Evolutionary conservation across 2,888 invertebrate species (phyloP), one percentile per base, ranked within the genome.

Genomic region (Cacoxenus indagator): DNA sequence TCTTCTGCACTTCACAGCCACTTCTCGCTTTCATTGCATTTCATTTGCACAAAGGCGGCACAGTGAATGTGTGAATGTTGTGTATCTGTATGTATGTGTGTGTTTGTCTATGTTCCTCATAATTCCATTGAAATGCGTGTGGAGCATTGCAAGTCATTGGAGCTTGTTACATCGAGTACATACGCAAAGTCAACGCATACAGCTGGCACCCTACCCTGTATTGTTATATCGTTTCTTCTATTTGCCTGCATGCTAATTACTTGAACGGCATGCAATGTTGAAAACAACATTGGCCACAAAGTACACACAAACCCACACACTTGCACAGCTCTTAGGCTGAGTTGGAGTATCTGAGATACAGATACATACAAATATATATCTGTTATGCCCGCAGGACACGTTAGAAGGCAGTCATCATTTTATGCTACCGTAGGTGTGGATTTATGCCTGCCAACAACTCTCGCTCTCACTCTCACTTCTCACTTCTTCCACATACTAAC

Each of bases 221-320:
- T 19, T 4, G 61, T 26, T 45, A 59, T 22, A 55, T 43, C 67
- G 26, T 43, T 54, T 46, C 69, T 51, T 57, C 70, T 66, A 75
- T 72, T 67, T 72, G 67, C 73, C 70, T 75, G 79, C 83, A 74
- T 83, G 81, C 82, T 81, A 81, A 81, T 81, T 81, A 83, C 77
- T 66, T 24, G 26, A 37, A 55, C 17, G 11, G 27, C 27, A 55
- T 55, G 55, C 14, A 26, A 27, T 55, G 51, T 14, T 22, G 17
- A n/a, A 9, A n/a, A n/a, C 17, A 48, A 48, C 48, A 48, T 48
- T 48, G 17, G 51, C 51, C 22, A 51, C 37, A 37, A 37, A 37
- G 37, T 37, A 37, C 9, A 37, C 37, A 5, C 5, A 37, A 8
- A 37, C 31, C 5, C 31, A 31, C 31, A 31, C 37, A 37, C 8